Percentiles rank a stretch among this genome's conserved stretches.
These are phyloP conservation scores for Smittia sp. DNA, from an alignment of 2,888 invertebrate species.

Conservation along the genomic window DNA sequence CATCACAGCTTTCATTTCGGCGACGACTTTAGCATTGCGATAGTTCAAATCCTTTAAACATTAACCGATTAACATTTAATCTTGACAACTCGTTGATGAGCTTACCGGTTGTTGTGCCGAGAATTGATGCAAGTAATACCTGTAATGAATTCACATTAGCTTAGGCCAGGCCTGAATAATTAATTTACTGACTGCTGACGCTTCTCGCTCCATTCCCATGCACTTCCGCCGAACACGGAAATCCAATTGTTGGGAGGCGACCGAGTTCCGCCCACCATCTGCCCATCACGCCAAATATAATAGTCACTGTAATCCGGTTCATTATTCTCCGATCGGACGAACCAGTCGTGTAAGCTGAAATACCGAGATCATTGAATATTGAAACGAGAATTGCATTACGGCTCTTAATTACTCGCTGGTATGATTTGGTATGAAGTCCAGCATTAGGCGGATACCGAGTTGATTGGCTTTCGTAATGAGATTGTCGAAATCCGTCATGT, in stretches of 20 bases:
- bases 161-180: too few relatives aligned
- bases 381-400: too few relatives aligned
- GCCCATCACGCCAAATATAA: slow-evolving; percentile 63
- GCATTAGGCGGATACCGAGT: slow-evolving; percentile 59
- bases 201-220: slow-evolving; percentile 61
- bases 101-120: slow-evolving; percentile 46
- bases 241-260: slow-evolving; percentile 55
- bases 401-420: slow-evolving; percentile 41
- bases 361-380: slow-evolving; percentile 47
- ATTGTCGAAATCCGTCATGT: slow-evolving; percentile 56
- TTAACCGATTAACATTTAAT: too few relatives aligned
- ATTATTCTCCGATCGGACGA: slow-evolving; percentile 58
- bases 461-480: slow-evolving; percentile 56
- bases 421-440: slow-evolving; percentile 69
- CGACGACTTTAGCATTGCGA: slow-evolving; percentile 43
- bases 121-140: slow-evolving; percentile 66
- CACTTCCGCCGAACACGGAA: slow-evolving; percentile 58
- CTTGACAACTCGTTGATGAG: too few relatives aligned
- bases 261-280: too few relatives aligned
- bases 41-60: too few relatives aligned
- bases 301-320: slow-evolving; percentile 62
- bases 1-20: slow-evolving; percentile 53
- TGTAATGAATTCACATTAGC: too few relatives aligned
- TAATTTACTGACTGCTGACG: slow-evolving; percentile 48
- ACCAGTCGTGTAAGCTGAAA: slow-evolving; percentile 58